A percentile compares a stretch with the other conserved stretches of the same genome.
phyloP scores from a whole-genome alignment of 2,113 vertebrate genomes.

The Glaucidium brasilianum region DNA sequence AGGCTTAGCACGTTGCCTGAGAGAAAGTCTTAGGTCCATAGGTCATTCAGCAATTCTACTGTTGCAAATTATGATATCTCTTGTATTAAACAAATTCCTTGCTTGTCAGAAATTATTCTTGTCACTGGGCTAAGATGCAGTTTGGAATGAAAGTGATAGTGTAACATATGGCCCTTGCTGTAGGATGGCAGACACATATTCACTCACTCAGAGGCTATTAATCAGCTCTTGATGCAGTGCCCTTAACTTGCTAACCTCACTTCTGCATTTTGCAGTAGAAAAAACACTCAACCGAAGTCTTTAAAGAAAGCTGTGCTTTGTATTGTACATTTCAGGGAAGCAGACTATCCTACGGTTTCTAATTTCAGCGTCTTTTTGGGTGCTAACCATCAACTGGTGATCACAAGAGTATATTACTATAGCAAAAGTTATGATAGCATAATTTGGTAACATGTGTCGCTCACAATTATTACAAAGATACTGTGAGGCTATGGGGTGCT shows the following conservation, averaged over 20 bases:
- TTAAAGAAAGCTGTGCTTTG: not conserved
- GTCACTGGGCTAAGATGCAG: conserved; percentile 50
- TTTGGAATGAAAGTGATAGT: conserved; percentile 67
- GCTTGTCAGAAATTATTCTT: conserved; percentile 69
- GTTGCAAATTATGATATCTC: conserved; percentile 44
- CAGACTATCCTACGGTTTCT: not conserved
- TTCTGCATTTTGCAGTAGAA: conserved; percentile 5
- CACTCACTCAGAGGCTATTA: conserved; percentile 71
- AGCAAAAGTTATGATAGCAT: not conserved
- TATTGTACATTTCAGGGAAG: not conserved
- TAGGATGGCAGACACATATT: conserved; percentile 63
- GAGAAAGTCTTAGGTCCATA: not conserved
- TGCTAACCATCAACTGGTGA: not conserved
- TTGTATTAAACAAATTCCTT: conserved; percentile 43
- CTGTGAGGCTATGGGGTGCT: too few species aligned
- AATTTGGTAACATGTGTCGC: not conserved
- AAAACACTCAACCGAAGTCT: not conserved
- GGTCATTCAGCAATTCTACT: conserved; percentile 67
- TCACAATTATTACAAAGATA: too few species aligned
- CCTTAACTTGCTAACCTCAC: conserved; percentile 34
- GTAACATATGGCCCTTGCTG: conserved; percentile 72
- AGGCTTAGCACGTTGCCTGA: conserved; percentile 31
- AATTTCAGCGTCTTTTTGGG: not conserved
- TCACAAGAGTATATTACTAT: not conserved
- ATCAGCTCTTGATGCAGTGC: conserved; percentile 59